Base-by-base conservation (phyloP, 2,888 invertebrate species). In the Melipona bicolor region DNA sequence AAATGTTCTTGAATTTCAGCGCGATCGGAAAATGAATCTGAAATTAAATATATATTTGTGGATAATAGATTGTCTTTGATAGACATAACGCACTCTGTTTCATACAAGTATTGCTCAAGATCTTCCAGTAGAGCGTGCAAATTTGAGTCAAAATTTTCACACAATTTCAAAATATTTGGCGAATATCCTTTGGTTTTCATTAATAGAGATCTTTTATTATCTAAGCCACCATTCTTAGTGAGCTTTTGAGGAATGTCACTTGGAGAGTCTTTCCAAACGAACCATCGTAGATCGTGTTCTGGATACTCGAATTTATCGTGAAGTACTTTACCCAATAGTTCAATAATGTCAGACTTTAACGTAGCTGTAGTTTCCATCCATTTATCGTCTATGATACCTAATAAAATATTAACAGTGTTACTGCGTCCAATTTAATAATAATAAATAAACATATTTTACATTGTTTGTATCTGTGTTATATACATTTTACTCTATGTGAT, bases 101-200 rank as follows among this genome's bases (percentile, higher is more conserved):
- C 96, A 85, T 96, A 96, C 19, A 97, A 94, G 92, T 97, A 97
- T 4, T 96, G 95, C 81, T 96, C 96, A 61, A 97, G 94, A 93
- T 98, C 98, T 77, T 96, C 95, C 27, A 97, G 95, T 76, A 98
- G 95, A 70, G 95, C 95, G 68, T 96, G 95, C 65, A 97, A 94
- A 87, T 96, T 96, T 1, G 94, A 92, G 90, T 98, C 97, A 56
- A 97, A 95, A 87, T 95, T 95, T 70, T 95, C 94, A 88, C 97
- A 97, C 0, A 98, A 95, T 91, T 96, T 96, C 68, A 97, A 97
- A 62, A 98, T 95, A 36, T 96, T 96, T 0, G 96, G 96, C 0
- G 97, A 97, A 94, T 96, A 97, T 0, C 98, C 98, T 88, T 96
- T 96, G 5, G 97, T 97, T 95, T 98, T 98, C 95, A 97, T 97